A percentile compares a stretch with the other conserved stretches of the same genome.
phyloP scores from a whole-genome alignment of 2,113 vertebrate species.

The Crotalus viridis region DNA sequence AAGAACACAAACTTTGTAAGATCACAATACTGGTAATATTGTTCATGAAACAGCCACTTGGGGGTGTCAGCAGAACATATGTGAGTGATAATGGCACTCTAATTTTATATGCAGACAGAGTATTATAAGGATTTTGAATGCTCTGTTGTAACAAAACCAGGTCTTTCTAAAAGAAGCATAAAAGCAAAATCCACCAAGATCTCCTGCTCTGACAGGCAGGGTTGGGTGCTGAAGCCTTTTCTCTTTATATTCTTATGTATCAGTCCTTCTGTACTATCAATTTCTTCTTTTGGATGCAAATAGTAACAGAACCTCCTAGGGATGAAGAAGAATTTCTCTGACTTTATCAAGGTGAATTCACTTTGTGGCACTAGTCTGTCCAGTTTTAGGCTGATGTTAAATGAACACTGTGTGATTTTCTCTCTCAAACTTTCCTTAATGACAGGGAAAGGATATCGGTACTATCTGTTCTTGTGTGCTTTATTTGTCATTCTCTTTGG shows the following conservation, averaged over 20 bases:
- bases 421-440: background rate
- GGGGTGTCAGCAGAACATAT: slow-evolving; percentile 9
- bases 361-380: background rate
- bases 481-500: background rate
- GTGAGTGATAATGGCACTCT: background rate
- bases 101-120: slow-evolving; percentile 23
- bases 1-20: background rate
- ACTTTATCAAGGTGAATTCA: slow-evolving; percentile 7
- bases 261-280: background rate
- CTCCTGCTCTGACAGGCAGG: background rate
- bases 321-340: background rate
- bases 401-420: background rate
- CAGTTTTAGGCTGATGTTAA: background rate
- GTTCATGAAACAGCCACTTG: slow-evolving; percentile 5
- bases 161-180: background rate
- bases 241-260: slow-evolving; percentile 12
- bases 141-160: background rate
- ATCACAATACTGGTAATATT: slow-evolving; percentile 47
- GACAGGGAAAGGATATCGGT: background rate
- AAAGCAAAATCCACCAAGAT: slow-evolving; percentile 16
- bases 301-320: background rate
- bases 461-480: background rate
- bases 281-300: slow-evolving; percentile 7
- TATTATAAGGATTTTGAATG: slow-evolving; percentile 23
- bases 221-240: slow-evolving; percentile 9